These are phyloP conservation scores for Hemichromis elongatus DNA, from an alignment of 2,113 vertebrate genomes.

Conservation along the genomic window DNA sequence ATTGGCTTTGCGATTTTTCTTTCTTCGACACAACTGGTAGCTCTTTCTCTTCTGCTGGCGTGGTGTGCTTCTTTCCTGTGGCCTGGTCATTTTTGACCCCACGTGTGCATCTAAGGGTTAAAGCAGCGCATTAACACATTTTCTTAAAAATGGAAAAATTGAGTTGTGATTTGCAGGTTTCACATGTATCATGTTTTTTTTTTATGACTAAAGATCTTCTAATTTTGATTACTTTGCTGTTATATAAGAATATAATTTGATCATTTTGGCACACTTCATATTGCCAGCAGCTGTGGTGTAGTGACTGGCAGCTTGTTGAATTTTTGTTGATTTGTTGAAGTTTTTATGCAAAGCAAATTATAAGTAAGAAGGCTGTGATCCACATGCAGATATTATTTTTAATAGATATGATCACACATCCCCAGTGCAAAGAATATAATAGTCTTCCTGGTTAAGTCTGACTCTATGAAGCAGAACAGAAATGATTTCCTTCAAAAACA, in stretches of 20 bases:
- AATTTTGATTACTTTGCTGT: neutral
- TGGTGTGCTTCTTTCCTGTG: too few species aligned
- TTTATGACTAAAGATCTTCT: neutral
- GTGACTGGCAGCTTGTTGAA: neutral
- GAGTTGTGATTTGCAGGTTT: neutral
- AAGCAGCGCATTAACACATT: neutral
- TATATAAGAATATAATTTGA: neutral
- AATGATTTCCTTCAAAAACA: neutral
- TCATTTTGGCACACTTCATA: neutral
- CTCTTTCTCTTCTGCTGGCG: too few species aligned
- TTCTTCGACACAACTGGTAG: too few species aligned
- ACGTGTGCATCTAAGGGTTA: too few species aligned
- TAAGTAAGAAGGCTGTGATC: neutral
- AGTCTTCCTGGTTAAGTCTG: neutral
- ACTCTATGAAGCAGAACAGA: neutral
- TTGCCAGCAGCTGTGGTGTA: neutral
- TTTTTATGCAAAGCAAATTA: neutral
- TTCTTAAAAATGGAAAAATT: fast-evolving
- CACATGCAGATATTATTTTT: neutral
- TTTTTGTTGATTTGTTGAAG: neutral
- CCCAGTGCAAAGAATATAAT: neutral
- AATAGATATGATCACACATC: neutral
- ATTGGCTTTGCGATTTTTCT: too few species aligned
- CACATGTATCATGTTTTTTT: neutral
- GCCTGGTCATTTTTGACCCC: too few species aligned